Base-by-base conservation (phyloP, 1,140 invertebrate species). In the Trichonephila inaurata region DNA sequence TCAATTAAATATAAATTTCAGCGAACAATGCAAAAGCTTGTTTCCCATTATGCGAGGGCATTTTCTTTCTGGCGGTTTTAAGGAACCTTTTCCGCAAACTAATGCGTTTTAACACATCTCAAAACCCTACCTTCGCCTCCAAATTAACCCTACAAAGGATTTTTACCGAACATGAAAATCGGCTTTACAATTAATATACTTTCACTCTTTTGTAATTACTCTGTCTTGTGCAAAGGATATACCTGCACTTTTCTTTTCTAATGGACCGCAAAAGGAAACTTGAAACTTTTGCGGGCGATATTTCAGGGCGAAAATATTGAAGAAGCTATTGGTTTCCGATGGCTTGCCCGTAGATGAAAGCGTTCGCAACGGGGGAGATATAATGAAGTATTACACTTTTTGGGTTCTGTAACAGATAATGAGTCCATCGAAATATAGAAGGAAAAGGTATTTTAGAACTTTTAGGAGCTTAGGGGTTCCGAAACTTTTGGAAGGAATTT, bases 371-470 rank as follows among this genome's bases (percentile, higher is more conserved):
- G 3, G 28, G 19, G 19, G 21, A 58, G 12, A 18, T 64, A 33
- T 87, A 87, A 87, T 87, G 85, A 58, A 87, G 28, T 87, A 64
- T 87, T 87, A 87, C 40, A 58, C 85, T 87, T 87, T 87, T 87
- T 87, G 85, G 61, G 85, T 87, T 87, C 60, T 33, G n/a, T 33
- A 87, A 61, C 85, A 64, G 85, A 62, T 87, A 87, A 87, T 87
- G 85, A 87, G 85, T 77, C 69, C 69, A 77, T 77, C 69, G 69
- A 77, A 51, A n/a, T 60, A 85, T 60, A 85, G 44, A 83, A 58
- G 40, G 40, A 83, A 58, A 28, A 58, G 40, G 44, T 85, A 58
- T 83, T 83, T 85, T 51, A 85, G 82, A 85, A 85, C 82, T 85
- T 85, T 85, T 85, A 58, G 44, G 21, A n/a, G 21, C 44, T 51